Evolutionary conservation across 2,113 vertebrate species (phyloP), one percentile per base, ranked within the genome.

Genomic region (Fulica atra): DNA sequence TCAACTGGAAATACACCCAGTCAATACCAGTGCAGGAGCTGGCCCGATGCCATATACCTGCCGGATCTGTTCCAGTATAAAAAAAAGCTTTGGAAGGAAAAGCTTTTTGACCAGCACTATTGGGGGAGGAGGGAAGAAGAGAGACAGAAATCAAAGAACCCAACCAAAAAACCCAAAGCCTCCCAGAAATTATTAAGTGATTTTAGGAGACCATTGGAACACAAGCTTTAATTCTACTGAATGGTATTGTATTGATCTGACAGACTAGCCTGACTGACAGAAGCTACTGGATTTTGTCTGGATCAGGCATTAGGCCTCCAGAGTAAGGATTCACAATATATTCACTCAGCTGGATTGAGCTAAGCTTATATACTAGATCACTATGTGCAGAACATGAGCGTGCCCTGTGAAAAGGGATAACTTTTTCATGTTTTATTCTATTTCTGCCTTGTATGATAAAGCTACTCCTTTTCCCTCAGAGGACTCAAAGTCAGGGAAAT

Each of bases 1-100:
- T 88, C 95, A 96, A 33, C 77, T 73, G 94, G 82, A 96, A 96
- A 84, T n/a, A 60, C 59, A 88, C 36, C 91, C 83, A 79, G 89
- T 36, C 73, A 81, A 79, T 77, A 97, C 82, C 86, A 96, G 70
- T 10, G 59, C 82, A 74, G 65, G 13, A 36, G 57, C 74, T 84
- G 70, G 83, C 87, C 73, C 63, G 12, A 26, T 4, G 94, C 92
- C 92, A 93, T 26, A 16, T 28, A 60, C 76, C 7, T 83, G 68
- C 13, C 54, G 93, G 77, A 80, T 73, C 86, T 85, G 35, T 53
- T 81, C 60, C 28, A 90, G 20, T 0, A 20, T 13, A 28, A 68
- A 28, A 68, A 73, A 87, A 91, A 57, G 56, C 57, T 94, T 38
- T 65, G 66, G 5, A 60, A 79, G 66, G 44, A 54, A 36, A 79